Evolutionary conservation across 2,797 vertebrate species (phyloP).

Genomic region (Anomalospiza imberbis): DNA sequence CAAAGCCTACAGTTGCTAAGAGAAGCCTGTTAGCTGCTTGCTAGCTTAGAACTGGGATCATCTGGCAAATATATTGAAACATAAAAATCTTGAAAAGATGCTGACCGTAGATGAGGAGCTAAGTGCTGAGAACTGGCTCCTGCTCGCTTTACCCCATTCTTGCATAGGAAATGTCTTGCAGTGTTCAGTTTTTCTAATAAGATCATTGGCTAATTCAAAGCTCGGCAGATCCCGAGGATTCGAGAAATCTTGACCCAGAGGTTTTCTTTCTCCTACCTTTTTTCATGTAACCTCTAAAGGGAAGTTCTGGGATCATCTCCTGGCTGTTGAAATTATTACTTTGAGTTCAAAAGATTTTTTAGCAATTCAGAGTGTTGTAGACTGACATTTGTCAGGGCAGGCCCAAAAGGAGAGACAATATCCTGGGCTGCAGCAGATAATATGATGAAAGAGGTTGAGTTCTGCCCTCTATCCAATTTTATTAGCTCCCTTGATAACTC

Average conservation of each 20-base stretch:
- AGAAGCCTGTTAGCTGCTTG: background rate
- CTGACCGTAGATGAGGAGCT: fast-evolving
- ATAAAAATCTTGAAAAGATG: background rate
- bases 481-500: background rate
- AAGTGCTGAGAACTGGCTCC: background rate
- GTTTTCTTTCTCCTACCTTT: background rate
- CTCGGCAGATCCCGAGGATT: fast-evolving
- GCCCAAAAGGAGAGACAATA: background rate
- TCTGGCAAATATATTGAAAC: background rate
- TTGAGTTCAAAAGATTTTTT: background rate
- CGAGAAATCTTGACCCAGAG: background rate
- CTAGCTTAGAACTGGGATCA: background rate
- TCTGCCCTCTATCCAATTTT: background rate
- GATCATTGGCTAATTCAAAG: background rate
- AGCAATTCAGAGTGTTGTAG: background rate
- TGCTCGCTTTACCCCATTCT: background rate
- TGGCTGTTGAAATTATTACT: background rate
- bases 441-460: background rate
- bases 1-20: background rate
- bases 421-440: background rate
- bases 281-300: background rate
- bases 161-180: background rate
- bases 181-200: background rate
- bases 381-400: background rate
- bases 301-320: background rate